Percentiles rank a stretch among this genome's conserved stretches.
Conservation (phyloP, 1,140 invertebrate genomes). For the Drosophila bipectinata region DNA sequence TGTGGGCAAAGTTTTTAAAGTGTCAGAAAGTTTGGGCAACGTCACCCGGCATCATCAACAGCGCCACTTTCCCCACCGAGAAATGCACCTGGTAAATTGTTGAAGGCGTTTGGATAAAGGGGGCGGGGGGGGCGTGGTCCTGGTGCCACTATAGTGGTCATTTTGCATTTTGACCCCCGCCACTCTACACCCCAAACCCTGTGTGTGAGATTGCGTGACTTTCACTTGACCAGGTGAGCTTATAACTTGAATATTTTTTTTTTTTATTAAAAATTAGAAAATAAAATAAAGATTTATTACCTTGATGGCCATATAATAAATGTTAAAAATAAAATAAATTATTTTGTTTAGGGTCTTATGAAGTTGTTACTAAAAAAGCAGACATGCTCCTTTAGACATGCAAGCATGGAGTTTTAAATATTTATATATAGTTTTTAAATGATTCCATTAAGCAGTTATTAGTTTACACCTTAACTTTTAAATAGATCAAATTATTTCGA, state of each 20-base stretch:
- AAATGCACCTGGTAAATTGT: slow-evolving; percentile 4
- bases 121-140: background rate
- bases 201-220: background rate
- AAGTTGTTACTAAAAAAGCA: background rate
- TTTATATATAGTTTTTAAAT: no score
- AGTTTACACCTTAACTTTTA: no score
- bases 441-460: no score
- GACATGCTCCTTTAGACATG: background rate
- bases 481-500: no score
- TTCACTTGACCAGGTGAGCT: background rate
- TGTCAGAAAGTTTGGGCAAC: slow-evolving; percentile 67
- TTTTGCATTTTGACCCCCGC: background rate
- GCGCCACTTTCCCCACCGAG: slow-evolving; percentile 51
- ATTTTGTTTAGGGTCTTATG: background rate
- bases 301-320: background rate
- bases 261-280: background rate
- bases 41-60: slow-evolving; percentile 59
- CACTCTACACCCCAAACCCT: no score
- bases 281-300: background rate
- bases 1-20: slow-evolving; percentile 63
- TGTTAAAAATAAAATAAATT: background rate
- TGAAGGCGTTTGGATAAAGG: slow-evolving; percentile 5
- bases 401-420: no score
- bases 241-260: no score
- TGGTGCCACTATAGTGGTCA: background rate